Evolutionary conservation across 2,113 vertebrate species (phyloP), one percentile per base, ranked within the genome.

Genomic region (Serilophus lunatus): DNA sequence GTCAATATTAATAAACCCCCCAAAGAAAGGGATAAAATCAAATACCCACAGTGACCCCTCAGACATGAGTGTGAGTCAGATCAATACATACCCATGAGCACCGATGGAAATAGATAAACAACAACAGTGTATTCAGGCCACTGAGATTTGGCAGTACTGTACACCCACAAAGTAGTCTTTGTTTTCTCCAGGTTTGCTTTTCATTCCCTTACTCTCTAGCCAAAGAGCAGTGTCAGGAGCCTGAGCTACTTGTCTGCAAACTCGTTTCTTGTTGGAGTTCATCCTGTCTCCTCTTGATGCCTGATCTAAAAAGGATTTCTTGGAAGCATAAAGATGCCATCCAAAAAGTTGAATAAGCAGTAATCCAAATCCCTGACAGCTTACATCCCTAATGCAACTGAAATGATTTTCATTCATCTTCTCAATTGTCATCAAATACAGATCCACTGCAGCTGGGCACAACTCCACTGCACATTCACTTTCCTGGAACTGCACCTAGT

Each of bases 381-480:
- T 92, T 88, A 90, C 79, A 91, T 95, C 81, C 69, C 66, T 86
- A 88, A 95, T 79, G 86, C 89, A 92, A 86, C 38, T 6, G 3
- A 88, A 96, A 91, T 86, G 18, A 93, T 95, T 96, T 97, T 92
- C 91, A 93, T 94, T 96, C 82, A 91, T 86, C 76, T 82, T 92
- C 91, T 90, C 71, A 83, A 47, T 80, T 96, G 94, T 47, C 85
- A 82, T 90, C 90, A 70, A 83, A 69, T 90, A 84, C 57, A 82
- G 84, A 87, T 87, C 61, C 82, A 63, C 64, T 65, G 68, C 82
- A 83, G 56, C 90, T 88, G 75, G 86, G 69, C 88, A 90, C 72
- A 87, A 63, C 47, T 96, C 83, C 82, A 69, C 71, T 42, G 63
- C 72, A 83, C 76, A 91, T 85, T 72, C 29, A 14, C 89, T 91